Evolutionary conservation across 1,140 invertebrate genomes (phyloP).

Genomic region (Drosophila repletoides): DNA sequence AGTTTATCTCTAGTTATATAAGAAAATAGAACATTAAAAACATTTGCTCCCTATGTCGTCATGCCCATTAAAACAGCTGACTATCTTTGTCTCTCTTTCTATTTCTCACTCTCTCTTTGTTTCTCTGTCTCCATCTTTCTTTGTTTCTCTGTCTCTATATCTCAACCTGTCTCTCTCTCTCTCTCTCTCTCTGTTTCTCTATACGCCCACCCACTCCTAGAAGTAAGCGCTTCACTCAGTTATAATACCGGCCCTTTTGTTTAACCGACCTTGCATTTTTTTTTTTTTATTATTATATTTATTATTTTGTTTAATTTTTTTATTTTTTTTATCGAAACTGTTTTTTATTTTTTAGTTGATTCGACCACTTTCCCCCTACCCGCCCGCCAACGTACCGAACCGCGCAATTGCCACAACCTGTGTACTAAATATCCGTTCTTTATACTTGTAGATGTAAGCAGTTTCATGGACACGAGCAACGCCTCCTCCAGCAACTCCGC

Average conservation of each 20-base stretch:
- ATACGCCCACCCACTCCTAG: not conserved
- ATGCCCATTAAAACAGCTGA: not conserved
- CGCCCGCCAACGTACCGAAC: not conserved
- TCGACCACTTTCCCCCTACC: not conserved
- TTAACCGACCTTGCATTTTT: not conserved
- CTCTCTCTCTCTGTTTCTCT: not conserved
- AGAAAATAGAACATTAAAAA: not conserved
- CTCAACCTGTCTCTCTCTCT: not conserved
- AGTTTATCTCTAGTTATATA: not conserved
- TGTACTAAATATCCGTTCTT: constrained; percentile 45
- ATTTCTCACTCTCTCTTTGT: constrained; percentile 3
- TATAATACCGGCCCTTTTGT: not conserved
- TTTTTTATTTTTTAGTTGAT: constrained; percentile 8
- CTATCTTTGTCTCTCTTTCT: not conserved
- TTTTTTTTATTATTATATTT: constrained; percentile 10
- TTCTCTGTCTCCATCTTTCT: not conserved
- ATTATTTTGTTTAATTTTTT: constrained; percentile 2
- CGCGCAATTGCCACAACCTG: constrained; percentile 31
- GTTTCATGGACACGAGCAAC: constrained; percentile 68
- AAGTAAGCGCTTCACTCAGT: constrained; percentile 8
- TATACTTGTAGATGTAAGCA: constrained; percentile 72
- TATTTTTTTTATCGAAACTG: constrained; percentile 1
- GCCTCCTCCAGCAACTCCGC: not conserved
- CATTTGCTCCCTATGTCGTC: not conserved
- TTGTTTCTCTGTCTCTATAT: not conserved